Base-by-base conservation (phyloP, 2,113 vertebrate species). In the Phalacrocorax carbo region DNA sequence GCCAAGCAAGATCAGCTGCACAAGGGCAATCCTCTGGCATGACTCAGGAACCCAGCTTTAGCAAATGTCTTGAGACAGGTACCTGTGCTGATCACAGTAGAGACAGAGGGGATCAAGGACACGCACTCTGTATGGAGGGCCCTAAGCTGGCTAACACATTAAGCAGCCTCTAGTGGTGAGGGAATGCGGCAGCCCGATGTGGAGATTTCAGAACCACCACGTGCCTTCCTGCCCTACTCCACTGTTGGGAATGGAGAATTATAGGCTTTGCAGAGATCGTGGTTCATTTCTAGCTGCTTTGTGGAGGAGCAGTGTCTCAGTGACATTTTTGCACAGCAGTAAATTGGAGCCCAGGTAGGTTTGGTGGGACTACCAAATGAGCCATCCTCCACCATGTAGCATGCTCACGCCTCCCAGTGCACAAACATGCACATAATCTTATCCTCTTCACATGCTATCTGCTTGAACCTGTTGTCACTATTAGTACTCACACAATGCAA, bases 131-230 rank as follows among this genome's bases (percentile, higher is more conserved):
- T 27, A 16, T 3, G 5, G 40, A 46, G 18, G 29, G 18, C 7
- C 27, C 26, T 48, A 23, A 61, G 16, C 13, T 76, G 20, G 5
- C 42, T 64, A 5, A 21, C 15, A 34, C 15, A 40, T 20, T 40
- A 58, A 60, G 14, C n/a, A 77, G 21, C 16, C 17, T 80, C 76
- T 17, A 83, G 17, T 2, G 22, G 22, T 10, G 8, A 29, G 38
- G 26, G 48, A 76, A 64, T 0, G 2, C 0, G 1, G 32, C 49
- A 90, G 3, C 5, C 16, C 1, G 5, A 18, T 3, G 0, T 36
- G 26, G 32, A 77, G 20, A 58, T 58, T 81, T 71, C 34, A 57
- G 73, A 88, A 73, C 4, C n/a, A 46, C 34, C n/a, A 7, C 34
- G 4, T 26, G 30, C 13, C 36, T 71, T 68, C 36, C 46, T 80